Conservation (phyloP, 2,888 invertebrate species). For the Dugesia japonica region DNA sequence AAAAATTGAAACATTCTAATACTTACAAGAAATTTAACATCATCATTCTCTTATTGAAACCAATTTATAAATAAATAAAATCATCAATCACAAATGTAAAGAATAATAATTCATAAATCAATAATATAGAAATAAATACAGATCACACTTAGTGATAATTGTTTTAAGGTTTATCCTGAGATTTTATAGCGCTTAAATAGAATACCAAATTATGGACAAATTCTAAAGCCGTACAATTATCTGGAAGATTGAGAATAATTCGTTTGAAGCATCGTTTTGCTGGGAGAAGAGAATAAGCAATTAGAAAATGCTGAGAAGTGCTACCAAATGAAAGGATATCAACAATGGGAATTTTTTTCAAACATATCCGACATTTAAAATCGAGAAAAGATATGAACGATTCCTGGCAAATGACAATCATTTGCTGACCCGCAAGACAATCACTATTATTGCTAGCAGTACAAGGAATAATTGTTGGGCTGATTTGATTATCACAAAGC, state of each 20-base stretch:
- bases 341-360: neutral
- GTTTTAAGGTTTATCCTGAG: neutral
- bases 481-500: neutral
- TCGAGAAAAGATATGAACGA: neutral
- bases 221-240: slow-evolving; percentile 5
- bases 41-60: too few relatives aligned
- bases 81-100: too few relatives aligned
- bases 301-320: neutral
- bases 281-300: slow-evolving; percentile 4
- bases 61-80: too few relatives aligned
- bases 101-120: too few relatives aligned
- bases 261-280: neutral
- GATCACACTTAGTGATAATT: too few relatives aligned
- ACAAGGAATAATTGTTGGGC: neutral
- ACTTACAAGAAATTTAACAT: too few relatives aligned
- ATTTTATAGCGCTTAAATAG: neutral
- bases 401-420: neutral
- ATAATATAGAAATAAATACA: too few relatives aligned
- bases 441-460: neutral
- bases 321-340: slow-evolving; percentile 6
- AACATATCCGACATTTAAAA: neutral
- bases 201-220: neutral
- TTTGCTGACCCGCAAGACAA: slow-evolving; percentile 3
- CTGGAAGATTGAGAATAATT: neutral
- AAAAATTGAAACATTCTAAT: too few relatives aligned